These are phyloP conservation scores for Nezara viridula DNA, from an alignment of 2,888 invertebrate genomes.

Conservation along the genomic window DNA sequence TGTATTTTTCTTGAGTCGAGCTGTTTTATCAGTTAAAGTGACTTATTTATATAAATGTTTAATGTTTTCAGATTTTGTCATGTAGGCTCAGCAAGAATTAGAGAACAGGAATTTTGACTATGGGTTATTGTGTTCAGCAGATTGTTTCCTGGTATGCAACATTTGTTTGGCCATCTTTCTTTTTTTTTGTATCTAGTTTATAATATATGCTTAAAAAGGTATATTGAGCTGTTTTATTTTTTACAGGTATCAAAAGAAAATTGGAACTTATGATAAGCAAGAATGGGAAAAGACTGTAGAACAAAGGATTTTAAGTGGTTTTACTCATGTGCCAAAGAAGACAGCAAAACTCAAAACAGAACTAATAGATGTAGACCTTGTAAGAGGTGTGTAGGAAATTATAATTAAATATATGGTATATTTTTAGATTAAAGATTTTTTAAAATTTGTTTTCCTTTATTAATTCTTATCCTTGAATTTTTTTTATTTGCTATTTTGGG, in stretches of 20 bases:
- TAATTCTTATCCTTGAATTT: slow-evolving; percentile 5
- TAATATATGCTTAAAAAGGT: not conserved
- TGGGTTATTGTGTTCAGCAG: slow-evolving; percentile 67
- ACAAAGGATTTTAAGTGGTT: slow-evolving; percentile 88
- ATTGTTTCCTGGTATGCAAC: slow-evolving; percentile 66
- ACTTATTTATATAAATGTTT: not conserved
- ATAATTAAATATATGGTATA: not conserved
- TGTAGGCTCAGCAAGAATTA: slow-evolving; percentile 61
- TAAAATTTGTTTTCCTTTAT: not conserved
- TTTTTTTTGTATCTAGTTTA: not conserved
- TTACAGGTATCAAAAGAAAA: slow-evolving; percentile 92
- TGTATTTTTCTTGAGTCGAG: not conserved
- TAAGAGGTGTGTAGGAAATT: slow-evolving; percentile 79
- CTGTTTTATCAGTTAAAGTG: not conserved
- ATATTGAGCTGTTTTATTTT: slow-evolving; percentile 39
- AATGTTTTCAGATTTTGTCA: slow-evolving; percentile 60
- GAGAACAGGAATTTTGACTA: slow-evolving; percentile 59
- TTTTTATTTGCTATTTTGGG: slow-evolving; percentile 7
- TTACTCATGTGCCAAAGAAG: slow-evolving; percentile 84
- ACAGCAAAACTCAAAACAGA: slow-evolving; percentile 88
- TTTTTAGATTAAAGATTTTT: not conserved
- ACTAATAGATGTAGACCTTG: slow-evolving; percentile 95
- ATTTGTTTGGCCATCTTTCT: not conserved
- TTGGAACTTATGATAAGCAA: slow-evolving; percentile 96
- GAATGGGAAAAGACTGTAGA: slow-evolving; percentile 98